Evolutionary conservation across 23 tunicate genomes (phyloP).

Genomic region (Ciona savignyi): DNA sequence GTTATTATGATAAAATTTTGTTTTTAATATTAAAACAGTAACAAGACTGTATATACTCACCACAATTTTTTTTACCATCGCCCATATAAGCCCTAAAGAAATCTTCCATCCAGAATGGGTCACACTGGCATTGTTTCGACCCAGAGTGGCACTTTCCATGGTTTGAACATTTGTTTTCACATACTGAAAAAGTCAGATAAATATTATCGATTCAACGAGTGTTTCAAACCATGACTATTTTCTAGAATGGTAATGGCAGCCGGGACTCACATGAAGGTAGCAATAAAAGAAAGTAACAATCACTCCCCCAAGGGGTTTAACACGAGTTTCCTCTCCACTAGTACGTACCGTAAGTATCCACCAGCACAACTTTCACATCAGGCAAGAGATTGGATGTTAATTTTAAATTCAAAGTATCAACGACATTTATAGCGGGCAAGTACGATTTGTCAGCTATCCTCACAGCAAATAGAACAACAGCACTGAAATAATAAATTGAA

Average conservation of each 20-base stretch:
- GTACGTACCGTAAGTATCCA: slow-evolving; percentile 85
- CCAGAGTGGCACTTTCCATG: slow-evolving; percentile 86
- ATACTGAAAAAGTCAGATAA: slow-evolving; percentile 25
- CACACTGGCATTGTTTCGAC: slow-evolving; percentile 89
- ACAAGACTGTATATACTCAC: too few species aligned
- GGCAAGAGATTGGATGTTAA: slow-evolving; percentile 24
- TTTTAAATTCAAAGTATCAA: slow-evolving; percentile 34
- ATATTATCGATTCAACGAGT: slow-evolving; percentile 1
- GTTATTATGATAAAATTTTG: too few species aligned
- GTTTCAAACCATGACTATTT: too few species aligned
- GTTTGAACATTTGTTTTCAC: slow-evolving; percentile 77
- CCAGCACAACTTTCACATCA: slow-evolving; percentile 47
- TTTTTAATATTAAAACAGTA: too few species aligned
- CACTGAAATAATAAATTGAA: slow-evolving; percentile 23
- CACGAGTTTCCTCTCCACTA: too few species aligned
- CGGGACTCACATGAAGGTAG: too few species aligned
- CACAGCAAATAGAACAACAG: slow-evolving; percentile 59
- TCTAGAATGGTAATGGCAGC: too few species aligned
- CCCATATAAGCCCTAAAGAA: slow-evolving; percentile 72
- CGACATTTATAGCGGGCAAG: slow-evolving; percentile 39
- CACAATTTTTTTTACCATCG: slow-evolving; percentile 79
- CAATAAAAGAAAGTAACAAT: too few species aligned
- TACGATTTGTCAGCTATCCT: background rate
- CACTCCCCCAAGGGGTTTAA: too few species aligned
- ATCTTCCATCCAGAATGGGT: slow-evolving; percentile 94